Evolutionary conservation across 2,888 invertebrate species (phyloP).

Genomic region (Limnephilus auricula): DNA sequence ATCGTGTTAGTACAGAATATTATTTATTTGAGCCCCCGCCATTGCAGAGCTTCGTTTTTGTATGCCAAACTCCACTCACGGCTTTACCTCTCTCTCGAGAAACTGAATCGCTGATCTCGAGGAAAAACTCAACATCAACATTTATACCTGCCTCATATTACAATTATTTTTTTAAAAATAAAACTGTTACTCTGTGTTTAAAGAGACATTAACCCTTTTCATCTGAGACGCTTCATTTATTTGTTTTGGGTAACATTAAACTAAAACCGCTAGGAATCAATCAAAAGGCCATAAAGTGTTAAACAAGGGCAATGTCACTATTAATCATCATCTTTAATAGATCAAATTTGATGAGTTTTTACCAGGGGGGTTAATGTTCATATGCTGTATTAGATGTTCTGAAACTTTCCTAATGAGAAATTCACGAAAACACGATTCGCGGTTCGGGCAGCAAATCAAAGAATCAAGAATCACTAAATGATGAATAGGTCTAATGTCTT

Average conservation of each 20-base stretch:
- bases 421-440: constrained; percentile 29
- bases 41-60: too few species aligned
- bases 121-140: too few species aligned
- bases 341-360: background rate
- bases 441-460: constrained; percentile 15
- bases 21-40: too few species aligned
- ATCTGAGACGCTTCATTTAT: background rate
- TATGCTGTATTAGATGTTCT: background rate
- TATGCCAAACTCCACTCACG: too few species aligned
- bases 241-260: background rate
- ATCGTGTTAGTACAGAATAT: too few species aligned
- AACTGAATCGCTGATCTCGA: too few species aligned
- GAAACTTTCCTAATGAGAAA: constrained; percentile 2
- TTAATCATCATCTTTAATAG: background rate
- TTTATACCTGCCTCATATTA: too few species aligned
- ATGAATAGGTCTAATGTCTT: constrained; percentile 24
- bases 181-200: background rate
- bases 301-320: background rate
- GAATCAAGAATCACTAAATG: constrained; percentile 18
- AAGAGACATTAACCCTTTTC: background rate
- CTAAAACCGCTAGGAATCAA: background rate
- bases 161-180: too few species aligned
- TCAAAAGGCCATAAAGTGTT: background rate
- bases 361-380: background rate
- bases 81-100: too few species aligned